Evolutionary conservation across 1,140 invertebrate genomes (phyloP).

Genomic region (Lepeophtheirus salmonis): DNA sequence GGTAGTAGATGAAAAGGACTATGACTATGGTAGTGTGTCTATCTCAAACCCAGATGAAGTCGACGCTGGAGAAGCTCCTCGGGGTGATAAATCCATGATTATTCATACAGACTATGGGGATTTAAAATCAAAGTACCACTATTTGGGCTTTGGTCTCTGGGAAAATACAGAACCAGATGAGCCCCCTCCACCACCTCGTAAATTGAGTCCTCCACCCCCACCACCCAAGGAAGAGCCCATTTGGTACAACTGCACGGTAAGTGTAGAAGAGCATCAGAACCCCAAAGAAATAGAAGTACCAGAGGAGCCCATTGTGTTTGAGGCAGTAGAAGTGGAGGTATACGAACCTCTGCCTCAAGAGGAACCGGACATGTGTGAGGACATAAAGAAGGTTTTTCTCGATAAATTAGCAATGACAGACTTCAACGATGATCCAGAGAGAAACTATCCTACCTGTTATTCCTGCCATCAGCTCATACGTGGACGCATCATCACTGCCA

Average conservation of each 20-base stretch:
- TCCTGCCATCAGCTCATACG: conserved; percentile 1
- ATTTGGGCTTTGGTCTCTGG: conserved; percentile 16
- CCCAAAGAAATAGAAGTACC: conserved; percentile 13
- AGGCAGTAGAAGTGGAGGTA: not conserved
- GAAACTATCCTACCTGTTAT: conserved; percentile 1
- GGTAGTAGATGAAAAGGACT: not conserved
- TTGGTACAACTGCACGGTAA: conserved; percentile 17
- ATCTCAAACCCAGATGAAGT: not conserved
- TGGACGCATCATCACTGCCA: conserved; percentile 11
- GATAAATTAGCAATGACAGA: conserved; percentile 7
- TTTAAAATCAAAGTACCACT: conserved; percentile 15
- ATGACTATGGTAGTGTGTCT: not conserved
- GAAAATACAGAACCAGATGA: conserved; percentile 7
- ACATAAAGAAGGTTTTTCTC: conserved; percentile 2
- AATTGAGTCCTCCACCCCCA: conserved; percentile 11
- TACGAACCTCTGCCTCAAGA: not conserved
- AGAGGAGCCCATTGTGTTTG: not conserved
- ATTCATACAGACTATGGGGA: conserved; percentile 17
- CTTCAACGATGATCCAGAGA: not conserved
- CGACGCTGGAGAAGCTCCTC: conserved; percentile 7
- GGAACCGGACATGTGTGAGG: conserved; percentile 16
- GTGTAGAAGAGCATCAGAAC: not conserved
- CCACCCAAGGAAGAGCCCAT: conserved; percentile 15
- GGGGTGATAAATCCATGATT: conserved; percentile 4
- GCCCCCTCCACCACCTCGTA: not conserved